These are phyloP conservation scores for Miltochrista miniata DNA, from an alignment of 2,888 invertebrate species.

Conservation along the genomic window DNA sequence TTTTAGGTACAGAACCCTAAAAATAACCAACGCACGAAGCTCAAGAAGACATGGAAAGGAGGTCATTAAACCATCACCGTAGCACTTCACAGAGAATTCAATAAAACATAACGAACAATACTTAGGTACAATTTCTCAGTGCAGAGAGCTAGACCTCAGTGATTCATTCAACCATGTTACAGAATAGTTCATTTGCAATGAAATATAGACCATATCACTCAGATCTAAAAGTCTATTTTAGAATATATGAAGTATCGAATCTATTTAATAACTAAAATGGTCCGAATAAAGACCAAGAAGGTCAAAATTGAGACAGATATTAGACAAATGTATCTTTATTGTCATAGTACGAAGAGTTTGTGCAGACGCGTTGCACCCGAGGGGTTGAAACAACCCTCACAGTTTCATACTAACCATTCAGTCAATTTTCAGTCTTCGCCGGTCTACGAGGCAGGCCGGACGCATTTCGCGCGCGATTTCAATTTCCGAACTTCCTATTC, in stretches of 20 bases:
- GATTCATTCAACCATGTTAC: constrained; percentile 22
- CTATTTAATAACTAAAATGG: constrained; percentile 45
- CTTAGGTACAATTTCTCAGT: too few relatives aligned
- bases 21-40: too few relatives aligned
- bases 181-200: neutral
- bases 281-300: constrained; percentile 51
- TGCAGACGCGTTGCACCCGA: constrained; percentile 50
- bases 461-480: constrained; percentile 31
- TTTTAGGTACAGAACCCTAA: too few relatives aligned
- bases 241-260: constrained; percentile 4
- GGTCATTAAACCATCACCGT: too few relatives aligned
- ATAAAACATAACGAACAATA: too few relatives aligned
- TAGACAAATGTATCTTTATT: constrained; percentile 51
- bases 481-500: constrained; percentile 41
- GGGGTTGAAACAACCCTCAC: constrained; percentile 48
- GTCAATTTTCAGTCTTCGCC: constrained; percentile 50
- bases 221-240: constrained; percentile 11
- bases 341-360: constrained; percentile 36
- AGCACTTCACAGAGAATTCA: too few relatives aligned
- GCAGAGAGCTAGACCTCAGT: constrained; percentile 27
- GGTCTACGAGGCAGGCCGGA: constrained; percentile 35
- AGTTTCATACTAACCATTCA: constrained; percentile 15
- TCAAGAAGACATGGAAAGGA: too few relatives aligned
- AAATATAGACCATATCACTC: constrained; percentile 16
- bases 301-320: constrained; percentile 57